A percentile compares a stretch with the other conserved stretches of the same genome.
Conservation (phyloP, 2,888 invertebrate species). For the Villa cingulata region DNA sequence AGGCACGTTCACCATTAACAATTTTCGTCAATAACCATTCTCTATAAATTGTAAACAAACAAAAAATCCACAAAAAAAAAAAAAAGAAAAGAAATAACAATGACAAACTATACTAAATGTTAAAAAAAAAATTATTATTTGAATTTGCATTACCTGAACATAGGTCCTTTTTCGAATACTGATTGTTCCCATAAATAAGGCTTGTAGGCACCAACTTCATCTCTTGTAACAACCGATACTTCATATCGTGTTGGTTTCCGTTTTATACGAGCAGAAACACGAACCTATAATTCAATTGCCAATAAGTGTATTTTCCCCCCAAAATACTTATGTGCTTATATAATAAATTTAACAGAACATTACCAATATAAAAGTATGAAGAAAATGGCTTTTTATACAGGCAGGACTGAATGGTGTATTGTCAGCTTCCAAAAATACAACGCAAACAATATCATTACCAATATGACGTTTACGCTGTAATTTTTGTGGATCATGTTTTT, state of each 20-base stretch:
- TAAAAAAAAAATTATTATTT: background rate
- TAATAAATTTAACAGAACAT: no score
- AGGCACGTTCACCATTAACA: slow-evolving; percentile 85
- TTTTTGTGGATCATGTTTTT: slow-evolving; percentile 86
- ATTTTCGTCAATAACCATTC: slow-evolving; percentile 91
- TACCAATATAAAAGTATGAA: slow-evolving; percentile 79
- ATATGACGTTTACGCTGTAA: slow-evolving; percentile 85
- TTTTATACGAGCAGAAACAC: slow-evolving; percentile 76
- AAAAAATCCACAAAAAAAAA: no score
- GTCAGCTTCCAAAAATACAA: slow-evolving; percentile 85
- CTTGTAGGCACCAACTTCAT: slow-evolving; percentile 91
- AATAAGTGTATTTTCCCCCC: no score
- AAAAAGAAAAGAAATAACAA: no score
- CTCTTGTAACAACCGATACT: slow-evolving; percentile 83
- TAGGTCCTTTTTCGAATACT: slow-evolving; percentile 84
- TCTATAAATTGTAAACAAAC: slow-evolving; percentile 26
- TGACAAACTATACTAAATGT: background rate
- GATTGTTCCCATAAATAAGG: slow-evolving; percentile 93
- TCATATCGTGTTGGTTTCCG: slow-evolving; percentile 78
- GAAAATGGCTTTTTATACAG: slow-evolving; percentile 88
- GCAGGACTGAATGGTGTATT: slow-evolving; percentile 85
- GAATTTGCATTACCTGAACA: slow-evolving; percentile 56
- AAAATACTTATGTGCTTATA: no score
- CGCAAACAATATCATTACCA: slow-evolving; percentile 90
- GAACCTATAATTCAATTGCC: slow-evolving; percentile 41